These are phyloP conservation scores for Hyles lineata DNA, from an alignment of 2,888 invertebrate genomes.

Conservation along the genomic window DNA sequence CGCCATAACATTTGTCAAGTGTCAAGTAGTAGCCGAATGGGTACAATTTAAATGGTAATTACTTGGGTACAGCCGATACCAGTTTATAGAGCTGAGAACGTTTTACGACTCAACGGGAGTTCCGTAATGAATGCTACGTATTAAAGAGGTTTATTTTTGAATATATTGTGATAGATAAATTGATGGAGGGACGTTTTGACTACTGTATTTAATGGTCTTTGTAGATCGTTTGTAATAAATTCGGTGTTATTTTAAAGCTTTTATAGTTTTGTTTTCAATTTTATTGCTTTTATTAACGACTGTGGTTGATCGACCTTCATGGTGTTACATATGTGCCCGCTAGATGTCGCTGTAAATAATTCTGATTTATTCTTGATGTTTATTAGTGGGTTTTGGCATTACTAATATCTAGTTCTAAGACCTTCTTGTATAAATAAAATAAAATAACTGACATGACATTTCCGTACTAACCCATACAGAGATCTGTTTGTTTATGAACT, in stretches of 20 bases:
- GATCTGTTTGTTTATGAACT: too few species aligned
- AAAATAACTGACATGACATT: too few species aligned
- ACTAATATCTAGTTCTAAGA: too few species aligned
- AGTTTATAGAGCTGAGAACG: constrained; percentile 22
- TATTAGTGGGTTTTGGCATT: not conserved
- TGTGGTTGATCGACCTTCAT: constrained; percentile 13
- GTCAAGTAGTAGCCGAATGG: constrained; percentile 78
- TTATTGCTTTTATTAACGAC: constrained; percentile 17
- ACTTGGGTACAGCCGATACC: constrained; percentile 60
- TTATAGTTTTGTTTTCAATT: constrained; percentile 24
- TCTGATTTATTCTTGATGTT: not conserved
- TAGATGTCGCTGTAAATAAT: not conserved
- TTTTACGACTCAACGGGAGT: constrained; percentile 24
- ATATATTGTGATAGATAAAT: constrained; percentile 19
- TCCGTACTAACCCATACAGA: too few species aligned
- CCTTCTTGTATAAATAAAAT: too few species aligned
- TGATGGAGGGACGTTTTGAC: constrained; percentile 14
- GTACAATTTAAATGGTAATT: constrained; percentile 84
- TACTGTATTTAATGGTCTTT: constrained; percentile 25
- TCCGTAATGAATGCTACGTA: constrained; percentile 19
- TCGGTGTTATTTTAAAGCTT: constrained; percentile 20
- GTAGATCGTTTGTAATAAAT: constrained; percentile 12
- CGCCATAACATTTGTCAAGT: constrained; percentile 83
- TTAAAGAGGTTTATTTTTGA: constrained; percentile 25
- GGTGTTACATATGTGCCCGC: too few species aligned